Percentiles rank a stretch among this genome's conserved stretches.
These are phyloP conservation scores for Sipha maydis DNA, from an alignment of 2,888 invertebrate species.

Conservation along the genomic window DNA sequence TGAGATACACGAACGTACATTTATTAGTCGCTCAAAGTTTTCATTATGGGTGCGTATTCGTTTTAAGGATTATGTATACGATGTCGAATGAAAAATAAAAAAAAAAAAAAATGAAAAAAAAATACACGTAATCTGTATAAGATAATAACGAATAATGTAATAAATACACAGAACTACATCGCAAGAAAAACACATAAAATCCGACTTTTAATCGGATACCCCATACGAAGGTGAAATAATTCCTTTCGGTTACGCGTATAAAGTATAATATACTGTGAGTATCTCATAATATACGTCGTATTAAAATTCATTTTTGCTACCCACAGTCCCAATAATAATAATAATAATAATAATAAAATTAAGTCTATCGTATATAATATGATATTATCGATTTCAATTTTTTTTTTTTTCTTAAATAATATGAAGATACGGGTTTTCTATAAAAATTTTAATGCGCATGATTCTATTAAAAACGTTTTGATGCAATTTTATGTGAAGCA, in stretches of 20 bases:
- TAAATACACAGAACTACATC: background rate
- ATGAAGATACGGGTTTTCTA: background rate
- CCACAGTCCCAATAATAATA: background rate
- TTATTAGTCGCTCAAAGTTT: constrained; percentile 10
- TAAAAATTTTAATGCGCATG: background rate
- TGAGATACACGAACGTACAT: constrained; percentile 1
- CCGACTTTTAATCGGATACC: constrained; percentile 24
- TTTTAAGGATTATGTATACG: constrained; percentile 40
- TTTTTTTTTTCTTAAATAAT: background rate
- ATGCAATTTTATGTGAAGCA: background rate
- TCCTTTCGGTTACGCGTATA: background rate
- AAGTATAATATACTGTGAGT: background rate
- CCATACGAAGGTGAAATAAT: constrained; percentile 11
- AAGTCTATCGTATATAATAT: background rate
- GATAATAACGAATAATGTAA: background rate
- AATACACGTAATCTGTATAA: background rate
- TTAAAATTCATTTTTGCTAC: constrained; percentile 6
- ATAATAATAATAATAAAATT: background rate
- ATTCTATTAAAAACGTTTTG: background rate
- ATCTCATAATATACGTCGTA: background rate
- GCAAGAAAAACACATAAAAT: constrained; percentile 14
- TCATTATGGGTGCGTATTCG: constrained; percentile 20
- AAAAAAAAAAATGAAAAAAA: background rate
- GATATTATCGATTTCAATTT: background rate
- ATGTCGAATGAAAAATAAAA: background rate